Percentiles rank a stretch among this genome's conserved stretches.
Evolutionary conservation across 1,140 invertebrate species (phyloP).

Genomic region (Scaptomyza graminum): DNA sequence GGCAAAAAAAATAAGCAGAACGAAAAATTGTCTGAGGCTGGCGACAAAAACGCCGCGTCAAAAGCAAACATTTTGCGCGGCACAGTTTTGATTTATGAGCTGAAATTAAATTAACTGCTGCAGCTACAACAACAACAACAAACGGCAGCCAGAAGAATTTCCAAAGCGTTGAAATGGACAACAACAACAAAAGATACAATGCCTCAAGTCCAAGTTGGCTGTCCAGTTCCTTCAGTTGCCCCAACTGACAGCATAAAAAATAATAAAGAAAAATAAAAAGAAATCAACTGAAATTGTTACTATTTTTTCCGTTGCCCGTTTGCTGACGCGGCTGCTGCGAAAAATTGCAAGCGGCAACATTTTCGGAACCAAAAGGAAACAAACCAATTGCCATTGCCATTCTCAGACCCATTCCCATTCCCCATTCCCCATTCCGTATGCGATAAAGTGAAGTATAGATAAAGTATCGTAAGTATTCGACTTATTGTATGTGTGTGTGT

Average conservation of each 20-base stretch:
- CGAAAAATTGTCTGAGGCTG: constrained; percentile 62
- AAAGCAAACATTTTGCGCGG: constrained; percentile 81
- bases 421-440: constrained; percentile 30
- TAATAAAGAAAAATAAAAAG: constrained; percentile 24
- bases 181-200: constrained; percentile 44
- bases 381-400: constrained; percentile 42
- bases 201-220: constrained; percentile 52
- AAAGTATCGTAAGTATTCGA: constrained; percentile 45
- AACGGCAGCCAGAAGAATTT: constrained; percentile 12
- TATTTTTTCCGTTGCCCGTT: constrained; percentile 29
- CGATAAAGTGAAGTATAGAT: constrained; percentile 73
- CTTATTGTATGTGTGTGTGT: constrained; percentile 12
- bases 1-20: constrained; percentile 8
- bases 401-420: constrained; percentile 1
- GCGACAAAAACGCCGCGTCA: constrained; percentile 79
- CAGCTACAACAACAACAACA: constrained; percentile 30
- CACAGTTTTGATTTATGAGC: constrained; percentile 83
- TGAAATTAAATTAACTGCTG: constrained; percentile 81
- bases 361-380: constrained; percentile 58
- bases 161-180: constrained; percentile 28
- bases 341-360: constrained; percentile 57
- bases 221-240: constrained; percentile 43
- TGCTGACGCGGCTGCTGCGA: constrained; percentile 46
- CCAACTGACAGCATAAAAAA: constrained; percentile 40
- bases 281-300: constrained; percentile 54